Conservation (phyloP, 37 sponge, comb jelly and placozoan species). For the Haliclona indistincta region DNA sequence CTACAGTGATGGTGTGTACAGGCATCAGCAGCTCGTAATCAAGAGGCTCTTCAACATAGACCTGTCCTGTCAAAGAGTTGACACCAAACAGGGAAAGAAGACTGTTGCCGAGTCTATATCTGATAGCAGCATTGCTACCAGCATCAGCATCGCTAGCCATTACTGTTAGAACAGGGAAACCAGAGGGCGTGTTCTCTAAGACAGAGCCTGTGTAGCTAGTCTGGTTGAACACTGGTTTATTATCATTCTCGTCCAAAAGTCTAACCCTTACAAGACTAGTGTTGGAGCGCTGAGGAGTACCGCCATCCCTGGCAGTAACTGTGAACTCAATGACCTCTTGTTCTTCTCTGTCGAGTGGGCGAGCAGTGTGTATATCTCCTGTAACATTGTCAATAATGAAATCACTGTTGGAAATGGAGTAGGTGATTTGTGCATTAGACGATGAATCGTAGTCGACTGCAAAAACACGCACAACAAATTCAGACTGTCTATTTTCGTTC, state of each 20-base stretch:
- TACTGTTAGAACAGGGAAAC: constrained; percentile 18
- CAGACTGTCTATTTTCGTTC: constrained; percentile 13
- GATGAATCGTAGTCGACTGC: constrained; percentile 1
- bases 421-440: neutral
- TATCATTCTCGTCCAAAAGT: constrained; percentile 18
- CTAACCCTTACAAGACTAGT: neutral
- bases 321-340: neutral
- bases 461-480: constrained; percentile 9
- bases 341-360: constrained; percentile 18
- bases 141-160: constrained; percentile 25
- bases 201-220: neutral
- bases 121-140: constrained; percentile 13
- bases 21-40: constrained; percentile 28
- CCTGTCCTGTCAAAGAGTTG: constrained; percentile 6
- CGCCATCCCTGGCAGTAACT: constrained; percentile 23
- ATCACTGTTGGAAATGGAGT: constrained; percentile 5
- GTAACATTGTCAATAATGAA: constrained; percentile 15
- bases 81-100: constrained; percentile 7
- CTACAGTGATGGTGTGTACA: neutral
- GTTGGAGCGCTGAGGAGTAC: neutral
- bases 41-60: neutral
- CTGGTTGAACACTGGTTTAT: constrained; percentile 9
- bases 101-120: neutral
- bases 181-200: neutral
- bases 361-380: constrained; percentile 7